Base-by-base conservation (phyloP, 2,797 vertebrate species). In the Mareca penelope region DNA sequence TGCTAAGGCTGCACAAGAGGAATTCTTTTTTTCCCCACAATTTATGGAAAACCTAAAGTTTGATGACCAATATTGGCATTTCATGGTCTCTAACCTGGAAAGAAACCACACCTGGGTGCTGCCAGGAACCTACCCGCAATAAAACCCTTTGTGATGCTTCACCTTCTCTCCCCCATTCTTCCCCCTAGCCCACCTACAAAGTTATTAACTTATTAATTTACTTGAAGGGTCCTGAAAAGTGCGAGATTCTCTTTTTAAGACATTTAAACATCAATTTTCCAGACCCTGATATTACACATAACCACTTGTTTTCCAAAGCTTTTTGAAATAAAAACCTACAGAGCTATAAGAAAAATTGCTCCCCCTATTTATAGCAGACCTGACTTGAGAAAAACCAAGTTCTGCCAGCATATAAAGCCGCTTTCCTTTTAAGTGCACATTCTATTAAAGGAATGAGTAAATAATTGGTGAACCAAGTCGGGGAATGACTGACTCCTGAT, bases 71-170 rank as follows among this genome's bases (percentile, higher is more conserved):
- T 10, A 48, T 31, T 29, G 19, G 10, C 6, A 13, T 28, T 37
- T 64, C 31, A 17, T 24, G 8, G 4, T 29, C 53, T 35, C 44
- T 71, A 59, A 29, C 12, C 15, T 67, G 56, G 15, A 40, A 46
- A 39, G 37, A 53, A 59, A 9, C 50, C 3, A 1, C 23, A 8
- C 0, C 46, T 23, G 46, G 22, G 46, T 48, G 2, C 33, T 14
- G 5, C 42, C 52, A 33, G 37, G 37, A 65, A 44, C 13, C 37
- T 6, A 14, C 19, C 50, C 21, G 10, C 50, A 42, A 21, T 12
- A 29, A 7, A 24, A n/a, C 14, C 1, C 0, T 22, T 31, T 5
- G 7, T 6, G 6, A 16, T 29, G 14, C 9, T 26, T 48, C 5
- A n/a, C 24, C 39, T 26, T 26, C 57, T 56, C 40, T 8, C 75